Evolutionary conservation across 2,888 invertebrate genomes (phyloP).

Genomic region (Caenorhabditis sp.): DNA sequence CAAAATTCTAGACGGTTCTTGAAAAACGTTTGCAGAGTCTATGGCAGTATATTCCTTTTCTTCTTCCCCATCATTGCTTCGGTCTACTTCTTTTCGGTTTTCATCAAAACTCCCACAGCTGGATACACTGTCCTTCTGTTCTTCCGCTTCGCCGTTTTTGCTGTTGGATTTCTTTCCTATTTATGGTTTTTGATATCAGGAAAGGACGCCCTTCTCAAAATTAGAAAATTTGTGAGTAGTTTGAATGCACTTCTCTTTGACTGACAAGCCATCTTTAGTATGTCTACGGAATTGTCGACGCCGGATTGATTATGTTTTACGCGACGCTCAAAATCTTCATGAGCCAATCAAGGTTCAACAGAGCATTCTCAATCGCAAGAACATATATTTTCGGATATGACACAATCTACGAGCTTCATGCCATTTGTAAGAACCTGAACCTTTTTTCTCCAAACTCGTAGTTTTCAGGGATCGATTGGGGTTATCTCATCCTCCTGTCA

Average conservation of each 20-base stretch:
- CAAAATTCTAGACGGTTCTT: background rate
- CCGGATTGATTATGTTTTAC: conserved; percentile 18
- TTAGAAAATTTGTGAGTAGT: background rate
- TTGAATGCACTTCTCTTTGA: background rate
- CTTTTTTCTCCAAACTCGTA: background rate
- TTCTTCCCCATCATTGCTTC: conserved; percentile 9
- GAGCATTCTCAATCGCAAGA: background rate
- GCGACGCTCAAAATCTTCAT: conserved; percentile 6
- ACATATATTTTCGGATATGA: conserved; percentile 14
- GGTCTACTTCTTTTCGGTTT: conserved; percentile 15
- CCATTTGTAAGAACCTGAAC: conserved; percentile 26
- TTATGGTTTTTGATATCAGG: background rate
- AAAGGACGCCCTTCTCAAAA: background rate
- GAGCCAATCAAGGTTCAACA: background rate
- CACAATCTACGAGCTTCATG: conserved; percentile 18
- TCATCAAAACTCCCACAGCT: conserved; percentile 20
- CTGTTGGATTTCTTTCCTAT: background rate
- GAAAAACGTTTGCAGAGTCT: conserved; percentile 15
- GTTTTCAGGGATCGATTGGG: conserved; percentile 31
- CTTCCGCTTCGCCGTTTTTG: background rate
- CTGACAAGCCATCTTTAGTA: conserved; percentile 31
- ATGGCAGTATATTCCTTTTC: background rate
- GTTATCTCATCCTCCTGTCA: conserved; percentile 13
- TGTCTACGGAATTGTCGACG: conserved; percentile 19
- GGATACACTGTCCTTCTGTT: conserved; percentile 11